A percentile compares a stretch with the other conserved stretches of the same genome.
These are phyloP conservation scores for Upupa epops DNA, from an alignment of 2,113 vertebrate species.

Conservation along the genomic window DNA sequence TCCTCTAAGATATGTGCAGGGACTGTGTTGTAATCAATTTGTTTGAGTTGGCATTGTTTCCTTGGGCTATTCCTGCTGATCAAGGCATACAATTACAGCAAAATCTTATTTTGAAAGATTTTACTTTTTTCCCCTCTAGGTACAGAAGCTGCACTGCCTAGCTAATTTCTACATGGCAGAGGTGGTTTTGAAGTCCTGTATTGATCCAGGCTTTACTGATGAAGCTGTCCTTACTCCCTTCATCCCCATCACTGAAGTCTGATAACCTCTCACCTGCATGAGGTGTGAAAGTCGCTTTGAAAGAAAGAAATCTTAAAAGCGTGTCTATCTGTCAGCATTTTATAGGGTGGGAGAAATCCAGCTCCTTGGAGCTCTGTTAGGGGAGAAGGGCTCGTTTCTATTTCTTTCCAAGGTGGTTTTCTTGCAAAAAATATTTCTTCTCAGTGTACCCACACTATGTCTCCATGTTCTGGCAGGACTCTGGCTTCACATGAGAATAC, in stretches of 20 bases:
- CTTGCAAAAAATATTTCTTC: not conserved
- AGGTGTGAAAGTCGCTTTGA: not conserved
- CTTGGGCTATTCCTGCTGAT: not conserved
- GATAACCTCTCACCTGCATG: not conserved
- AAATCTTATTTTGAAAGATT: not conserved
- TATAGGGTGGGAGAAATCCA: not conserved
- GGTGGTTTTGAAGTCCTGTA: not conserved
- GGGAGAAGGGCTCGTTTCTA: not conserved
- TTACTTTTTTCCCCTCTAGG: not conserved
- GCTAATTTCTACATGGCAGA: not conserved
- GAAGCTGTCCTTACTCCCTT: not conserved
- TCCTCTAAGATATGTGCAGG: not conserved
- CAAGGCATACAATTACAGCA: not conserved
- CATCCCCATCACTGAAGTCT: not conserved
- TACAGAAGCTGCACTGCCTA: not conserved
- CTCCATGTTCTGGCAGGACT: not conserved
- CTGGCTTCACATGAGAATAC: not conserved
- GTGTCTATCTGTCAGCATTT: not conserved
- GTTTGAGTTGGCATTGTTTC: not conserved
- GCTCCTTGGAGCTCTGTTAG: not conserved
- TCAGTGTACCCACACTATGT: accelerated
- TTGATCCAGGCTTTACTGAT: not conserved
- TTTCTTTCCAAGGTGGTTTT: not conserved
- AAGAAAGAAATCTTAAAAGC: not conserved
- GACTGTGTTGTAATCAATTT: not conserved